phyloP scores from a whole-genome alignment of 2,113 vertebrate species.

The Oreocharis arfaki region DNA sequence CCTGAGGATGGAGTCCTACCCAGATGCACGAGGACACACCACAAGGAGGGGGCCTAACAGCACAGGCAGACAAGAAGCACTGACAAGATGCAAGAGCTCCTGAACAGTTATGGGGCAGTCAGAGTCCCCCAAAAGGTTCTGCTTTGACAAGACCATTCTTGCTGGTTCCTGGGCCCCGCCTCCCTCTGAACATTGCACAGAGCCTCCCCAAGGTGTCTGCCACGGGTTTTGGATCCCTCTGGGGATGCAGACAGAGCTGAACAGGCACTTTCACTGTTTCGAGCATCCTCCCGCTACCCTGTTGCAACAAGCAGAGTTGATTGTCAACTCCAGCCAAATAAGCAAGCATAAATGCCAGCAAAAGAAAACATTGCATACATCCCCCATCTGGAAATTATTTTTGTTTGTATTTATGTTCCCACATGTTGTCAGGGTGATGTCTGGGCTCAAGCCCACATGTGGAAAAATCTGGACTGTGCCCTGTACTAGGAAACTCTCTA shows the following conservation, averaged over 20 bases:
- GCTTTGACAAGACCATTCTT: neutral
- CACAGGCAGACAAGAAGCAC: neutral
- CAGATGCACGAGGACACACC: neutral
- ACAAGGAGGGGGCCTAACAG: neutral
- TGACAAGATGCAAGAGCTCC: neutral
- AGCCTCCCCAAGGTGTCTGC: neutral
- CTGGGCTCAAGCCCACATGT: conserved; percentile 44
- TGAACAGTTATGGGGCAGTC: accelerated
- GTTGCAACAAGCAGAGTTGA: conserved; percentile 38
- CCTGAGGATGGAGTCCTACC: neutral
- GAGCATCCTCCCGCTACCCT: conserved; percentile 6
- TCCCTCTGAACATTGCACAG: neutral
- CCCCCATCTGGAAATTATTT: conserved; percentile 64
- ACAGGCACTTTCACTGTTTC: neutral
- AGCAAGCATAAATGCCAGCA: conserved; percentile 58
- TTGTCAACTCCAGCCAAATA: conserved; percentile 44
- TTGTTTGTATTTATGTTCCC: conserved; percentile 68
- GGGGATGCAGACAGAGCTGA: neutral
- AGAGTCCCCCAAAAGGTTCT: neutral
- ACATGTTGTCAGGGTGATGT: conserved; percentile 60
- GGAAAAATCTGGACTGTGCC: conserved; percentile 51
- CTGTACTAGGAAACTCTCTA: conserved; percentile 19
- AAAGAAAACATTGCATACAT: conserved; percentile 63
- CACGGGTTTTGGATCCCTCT: neutral
- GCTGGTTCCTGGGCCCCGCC: neutral